A percentile compares a stretch with the other conserved stretches of the same genome.
phyloP scores from a whole-genome alignment of 2,113 vertebrate species.

The Hypanus sabinus region DNA sequence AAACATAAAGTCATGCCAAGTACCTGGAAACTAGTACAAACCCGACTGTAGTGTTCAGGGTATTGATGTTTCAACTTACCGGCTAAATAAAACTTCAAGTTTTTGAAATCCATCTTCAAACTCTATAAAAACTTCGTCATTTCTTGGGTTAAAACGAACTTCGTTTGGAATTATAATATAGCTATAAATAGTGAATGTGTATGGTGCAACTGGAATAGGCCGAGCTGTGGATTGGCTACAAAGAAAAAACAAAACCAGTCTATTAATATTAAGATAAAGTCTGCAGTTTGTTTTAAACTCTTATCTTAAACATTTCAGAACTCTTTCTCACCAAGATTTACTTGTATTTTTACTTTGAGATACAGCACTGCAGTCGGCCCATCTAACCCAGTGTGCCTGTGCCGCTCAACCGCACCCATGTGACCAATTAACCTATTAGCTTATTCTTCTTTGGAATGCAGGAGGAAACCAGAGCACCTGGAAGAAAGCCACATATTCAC shows the following conservation, averaged over 20 bases:
- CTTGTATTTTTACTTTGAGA: too few relatives aligned
- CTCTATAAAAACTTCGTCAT: background rate
- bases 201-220: background rate
- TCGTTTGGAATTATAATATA: background rate
- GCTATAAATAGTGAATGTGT: background rate
- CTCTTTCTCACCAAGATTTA: background rate
- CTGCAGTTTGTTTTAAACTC: background rate
- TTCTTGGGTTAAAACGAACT: background rate
- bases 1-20: background rate
- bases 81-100: background rate
- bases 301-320: background rate
- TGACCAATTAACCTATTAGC: too few relatives aligned
- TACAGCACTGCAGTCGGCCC: too few relatives aligned
- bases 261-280: background rate
- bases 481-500: too few relatives aligned
- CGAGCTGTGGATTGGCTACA: background rate
- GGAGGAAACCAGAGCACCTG: too few relatives aligned
- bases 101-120: background rate
- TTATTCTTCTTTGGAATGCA: too few relatives aligned
- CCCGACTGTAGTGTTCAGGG: background rate
- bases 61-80: constrained; percentile 20
- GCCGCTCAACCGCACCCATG: too few relatives aligned
- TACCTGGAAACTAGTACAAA: background rate
- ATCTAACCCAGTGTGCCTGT: too few relatives aligned
- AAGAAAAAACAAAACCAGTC: background rate